Conservation (phyloP, 2,797 vertebrate genomes). For the Chanos chanos region DNA sequence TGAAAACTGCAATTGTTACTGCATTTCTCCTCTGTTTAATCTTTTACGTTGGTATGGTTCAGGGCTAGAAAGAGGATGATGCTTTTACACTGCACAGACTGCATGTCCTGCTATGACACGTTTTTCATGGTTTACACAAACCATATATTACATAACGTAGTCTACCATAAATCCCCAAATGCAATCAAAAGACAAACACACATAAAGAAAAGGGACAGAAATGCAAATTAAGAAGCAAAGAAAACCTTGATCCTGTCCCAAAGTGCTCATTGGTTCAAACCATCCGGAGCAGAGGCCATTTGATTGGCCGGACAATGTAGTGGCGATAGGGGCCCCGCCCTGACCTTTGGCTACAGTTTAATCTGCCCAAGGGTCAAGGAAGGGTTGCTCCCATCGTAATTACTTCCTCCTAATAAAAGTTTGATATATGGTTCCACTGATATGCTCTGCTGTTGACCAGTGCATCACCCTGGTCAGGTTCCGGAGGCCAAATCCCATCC, state of each 20-base stretch:
- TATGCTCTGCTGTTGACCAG: slow-evolving; percentile 61
- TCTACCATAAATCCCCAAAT: no score
- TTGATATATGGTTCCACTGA: slow-evolving; percentile 70
- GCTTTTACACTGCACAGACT: no score
- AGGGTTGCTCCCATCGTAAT: slow-evolving; percentile 67
- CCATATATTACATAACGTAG: background rate
- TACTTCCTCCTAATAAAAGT: slow-evolving; percentile 77
- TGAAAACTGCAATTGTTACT: no score
- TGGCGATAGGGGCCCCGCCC: slow-evolving; percentile 35
- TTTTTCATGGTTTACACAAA: no score
- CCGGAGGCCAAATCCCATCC: slow-evolving; percentile 14
- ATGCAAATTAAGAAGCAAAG: background rate
- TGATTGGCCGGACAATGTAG: slow-evolving; percentile 49
- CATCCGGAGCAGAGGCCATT: slow-evolving; percentile 10
- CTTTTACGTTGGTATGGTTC: no score
- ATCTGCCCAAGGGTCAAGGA: slow-evolving; percentile 73
- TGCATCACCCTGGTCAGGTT: slow-evolving; percentile 58
- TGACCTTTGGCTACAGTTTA: slow-evolving; percentile 63
- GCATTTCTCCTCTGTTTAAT: no score
- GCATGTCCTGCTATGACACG: no score
- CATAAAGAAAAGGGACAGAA: background rate
- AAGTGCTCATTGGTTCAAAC: slow-evolving; percentile 5
- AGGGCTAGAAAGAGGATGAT: no score
- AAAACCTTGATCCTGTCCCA: slow-evolving; percentile 27
- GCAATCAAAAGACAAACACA: background rate